These are phyloP conservation scores for Diogma glabrata DNA, from an alignment of 2,888 invertebrate genomes.

Conservation along the genomic window DNA sequence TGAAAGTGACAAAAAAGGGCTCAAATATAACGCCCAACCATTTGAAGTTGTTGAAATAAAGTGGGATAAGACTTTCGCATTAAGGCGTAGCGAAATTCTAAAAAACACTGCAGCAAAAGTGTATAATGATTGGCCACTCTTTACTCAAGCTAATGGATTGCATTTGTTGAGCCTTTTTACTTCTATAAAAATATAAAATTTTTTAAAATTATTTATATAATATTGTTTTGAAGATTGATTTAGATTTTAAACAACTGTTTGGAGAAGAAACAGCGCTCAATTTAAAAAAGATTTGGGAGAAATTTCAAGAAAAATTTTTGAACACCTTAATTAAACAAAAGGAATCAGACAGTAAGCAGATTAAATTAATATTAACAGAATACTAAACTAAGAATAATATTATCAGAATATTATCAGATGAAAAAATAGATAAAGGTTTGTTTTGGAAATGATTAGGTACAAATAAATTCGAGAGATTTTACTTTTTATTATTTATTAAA, in stretches of 20 bases:
- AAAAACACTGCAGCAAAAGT: neutral
- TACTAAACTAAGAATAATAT: no score
- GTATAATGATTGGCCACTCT: neutral
- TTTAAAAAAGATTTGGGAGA: neutral
- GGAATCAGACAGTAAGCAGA: neutral
- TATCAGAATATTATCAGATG: neutral
- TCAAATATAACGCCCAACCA: neutral
- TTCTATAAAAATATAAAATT: neutral
- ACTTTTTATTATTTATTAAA: neutral
- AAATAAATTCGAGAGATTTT: no score
- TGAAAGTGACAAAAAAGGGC: neutral
- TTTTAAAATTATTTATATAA: neutral
- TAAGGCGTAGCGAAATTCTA: neutral
- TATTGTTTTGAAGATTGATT: neutral
- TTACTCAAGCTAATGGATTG: neutral
- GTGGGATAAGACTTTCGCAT: neutral
- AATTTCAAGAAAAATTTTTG: neutral
- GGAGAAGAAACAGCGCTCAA: neutral
- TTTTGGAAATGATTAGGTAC: neutral
- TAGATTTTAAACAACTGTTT: neutral
- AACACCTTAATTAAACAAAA: neutral
- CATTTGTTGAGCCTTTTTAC: neutral
- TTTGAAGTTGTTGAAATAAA: neutral
- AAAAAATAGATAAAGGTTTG: neutral
- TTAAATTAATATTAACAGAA: neutral